phyloP scores from a whole-genome alignment of 2,113 vertebrate genomes.

The Jaculus jaculus region DNA sequence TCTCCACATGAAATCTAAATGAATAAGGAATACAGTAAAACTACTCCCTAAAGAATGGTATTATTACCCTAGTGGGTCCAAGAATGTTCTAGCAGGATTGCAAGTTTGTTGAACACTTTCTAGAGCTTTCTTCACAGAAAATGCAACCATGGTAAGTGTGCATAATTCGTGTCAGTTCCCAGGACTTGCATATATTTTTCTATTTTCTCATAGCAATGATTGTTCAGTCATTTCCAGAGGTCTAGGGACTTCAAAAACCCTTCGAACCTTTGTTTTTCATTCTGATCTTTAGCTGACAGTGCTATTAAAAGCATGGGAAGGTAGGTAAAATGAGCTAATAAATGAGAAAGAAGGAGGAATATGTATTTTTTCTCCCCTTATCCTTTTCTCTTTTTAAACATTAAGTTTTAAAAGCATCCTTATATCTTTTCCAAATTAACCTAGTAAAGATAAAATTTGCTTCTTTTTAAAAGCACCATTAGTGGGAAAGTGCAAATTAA shows the following conservation, averaged over 20 bases:
- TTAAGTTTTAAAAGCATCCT: neutral
- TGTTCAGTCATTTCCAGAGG: neutral
- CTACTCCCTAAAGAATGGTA: neutral
- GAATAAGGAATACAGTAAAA: neutral
- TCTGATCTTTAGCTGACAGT: neutral
- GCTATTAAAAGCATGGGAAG: neutral
- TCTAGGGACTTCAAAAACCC: neutral
- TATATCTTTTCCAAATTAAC: conserved; percentile 10
- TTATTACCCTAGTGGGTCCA: neutral
- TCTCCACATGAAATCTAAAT: neutral
- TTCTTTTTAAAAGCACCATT: neutral
- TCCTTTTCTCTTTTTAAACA: neutral
- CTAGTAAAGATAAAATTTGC: neutral
- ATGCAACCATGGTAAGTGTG: neutral
- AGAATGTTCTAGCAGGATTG: neutral
- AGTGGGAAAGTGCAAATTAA: conserved; percentile 1
- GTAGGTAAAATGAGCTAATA: neutral
- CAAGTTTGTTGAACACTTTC: neutral
- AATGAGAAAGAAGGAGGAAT: neutral
- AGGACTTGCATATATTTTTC: neutral
- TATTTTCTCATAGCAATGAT: too few relatives aligned
- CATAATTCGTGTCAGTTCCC: neutral
- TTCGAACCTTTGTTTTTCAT: neutral
- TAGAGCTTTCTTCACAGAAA: neutral
- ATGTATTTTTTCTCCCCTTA: neutral